Evolutionary conservation across 2,113 vertebrate species (phyloP).

Genomic region (Ahaetulla prasina): DNA sequence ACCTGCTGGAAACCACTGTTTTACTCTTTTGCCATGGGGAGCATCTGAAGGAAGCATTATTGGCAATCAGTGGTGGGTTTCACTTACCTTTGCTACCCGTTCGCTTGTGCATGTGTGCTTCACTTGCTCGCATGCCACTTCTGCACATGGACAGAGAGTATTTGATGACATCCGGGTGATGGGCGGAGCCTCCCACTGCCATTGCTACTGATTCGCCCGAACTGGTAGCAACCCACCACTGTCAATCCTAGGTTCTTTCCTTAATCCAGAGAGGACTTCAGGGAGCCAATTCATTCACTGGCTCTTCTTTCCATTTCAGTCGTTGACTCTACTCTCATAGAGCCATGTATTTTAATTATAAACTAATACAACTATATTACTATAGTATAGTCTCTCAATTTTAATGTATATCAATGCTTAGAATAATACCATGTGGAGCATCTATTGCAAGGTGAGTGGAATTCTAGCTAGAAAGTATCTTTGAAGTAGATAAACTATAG

Average conservation of each 20-base stretch:
- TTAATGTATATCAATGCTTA: not conserved
- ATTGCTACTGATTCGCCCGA: too few relatives aligned
- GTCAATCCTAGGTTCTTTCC: not conserved
- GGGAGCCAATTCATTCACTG: not conserved
- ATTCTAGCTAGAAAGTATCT: not conserved
- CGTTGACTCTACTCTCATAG: not conserved
- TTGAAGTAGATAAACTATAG: not conserved
- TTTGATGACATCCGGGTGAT: too few relatives aligned
- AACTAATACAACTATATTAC: not conserved
- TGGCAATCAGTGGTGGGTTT: too few relatives aligned
- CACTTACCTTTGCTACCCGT: too few relatives aligned
- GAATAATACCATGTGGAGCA: not conserved
- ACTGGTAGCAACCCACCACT: too few relatives aligned
- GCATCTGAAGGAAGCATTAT: not conserved
- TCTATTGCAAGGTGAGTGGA: not conserved
- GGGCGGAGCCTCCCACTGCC: too few relatives aligned
- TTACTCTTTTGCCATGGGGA: not conserved
- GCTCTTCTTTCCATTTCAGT: not conserved
- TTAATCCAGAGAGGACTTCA: not conserved
- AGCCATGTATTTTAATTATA: not conserved
- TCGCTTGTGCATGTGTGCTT: too few relatives aligned
- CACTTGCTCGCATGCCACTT: too few relatives aligned
- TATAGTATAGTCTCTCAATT: not conserved
- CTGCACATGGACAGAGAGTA: too few relatives aligned
- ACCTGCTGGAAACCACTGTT: not conserved